A percentile compares a stretch with the other conserved stretches of the same genome.
Evolutionary conservation across 1,140 invertebrate genomes (phyloP).

Genomic region (Oryzaephilus surinamensis): DNA sequence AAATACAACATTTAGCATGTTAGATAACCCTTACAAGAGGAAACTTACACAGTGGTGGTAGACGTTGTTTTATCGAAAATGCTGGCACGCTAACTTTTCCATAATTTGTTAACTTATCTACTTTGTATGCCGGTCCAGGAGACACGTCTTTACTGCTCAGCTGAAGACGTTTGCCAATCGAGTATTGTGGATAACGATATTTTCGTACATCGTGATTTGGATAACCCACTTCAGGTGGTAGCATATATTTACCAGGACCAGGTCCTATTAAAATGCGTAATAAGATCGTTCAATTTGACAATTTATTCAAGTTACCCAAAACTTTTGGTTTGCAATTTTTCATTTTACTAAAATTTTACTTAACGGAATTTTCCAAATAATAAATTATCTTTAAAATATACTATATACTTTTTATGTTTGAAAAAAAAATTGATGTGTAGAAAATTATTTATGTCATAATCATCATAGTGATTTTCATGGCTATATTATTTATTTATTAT

Average conservation of each 20-base stretch:
- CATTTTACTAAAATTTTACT: not conserved
- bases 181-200: conserved; percentile 47
- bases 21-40: not conserved
- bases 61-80: conserved; percentile 31
- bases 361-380: too few relatives aligned
- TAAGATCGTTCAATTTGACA: not conserved
- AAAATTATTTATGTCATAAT: conserved; percentile 1
- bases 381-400: too few relatives aligned
- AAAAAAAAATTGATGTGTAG: not conserved
- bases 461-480: too few relatives aligned
- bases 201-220: conserved; percentile 44
- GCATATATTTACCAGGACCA: conserved; percentile 48
- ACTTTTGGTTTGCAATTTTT: too few relatives aligned
- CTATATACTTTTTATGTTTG: not conserved
- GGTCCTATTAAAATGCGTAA: conserved; percentile 37
- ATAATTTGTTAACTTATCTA: conserved; percentile 35
- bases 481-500: too few relatives aligned
- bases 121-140: conserved; percentile 42
- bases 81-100: conserved; percentile 39
- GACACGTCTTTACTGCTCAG: conserved; percentile 21
- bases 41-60: conserved; percentile 18
- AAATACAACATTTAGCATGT: not conserved
- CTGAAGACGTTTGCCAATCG: conserved; percentile 38
- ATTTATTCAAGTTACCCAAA: not conserved
- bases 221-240: conserved; percentile 48